Evolutionary conservation across 2,888 invertebrate species (phyloP), one percentile per base, ranked within the genome.

Genomic region (Nesidiocoris tenuis): DNA sequence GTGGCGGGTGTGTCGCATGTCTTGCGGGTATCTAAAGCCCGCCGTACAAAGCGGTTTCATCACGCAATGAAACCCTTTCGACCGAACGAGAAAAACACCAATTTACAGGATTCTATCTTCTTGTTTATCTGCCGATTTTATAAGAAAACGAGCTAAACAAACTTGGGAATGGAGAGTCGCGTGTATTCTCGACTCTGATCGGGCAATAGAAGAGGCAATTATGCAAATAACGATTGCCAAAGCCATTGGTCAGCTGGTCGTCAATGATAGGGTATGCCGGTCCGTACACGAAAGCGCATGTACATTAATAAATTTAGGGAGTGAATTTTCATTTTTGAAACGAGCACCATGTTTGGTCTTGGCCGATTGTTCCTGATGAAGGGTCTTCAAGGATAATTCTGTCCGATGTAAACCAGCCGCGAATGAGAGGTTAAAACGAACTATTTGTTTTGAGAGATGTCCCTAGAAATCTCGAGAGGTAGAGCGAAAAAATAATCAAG

Each of bases 171-270:
- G 25, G 25, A 17, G 25, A 25, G 39, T 65, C 65, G 65, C 65
- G 24, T 25, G 65, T 65, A 65, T 65, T 19, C 65, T 19, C n/a
- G 39, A 9, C 12, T 65, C 18, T 5, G 12, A 39, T 39, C 39
- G 19, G 65, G 39, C 65, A 65, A 65, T 65, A 65, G 39, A 65
- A 65, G 65, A 16, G 65, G 65, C 65, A 65, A 65, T 65, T 65
- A 65, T 65, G 65, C 65, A 39, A 39, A 39, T 39, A 39, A 39
- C 39, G 3, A 39, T 39, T 12, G 39, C 39, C 39, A 7, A n/a
- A 7, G 39, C 12, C 39, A 39, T 39, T 39, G 39, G 39, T 39
- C 39, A 39, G 39, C 39, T 7, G 12, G 39, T 7, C 5, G 39
- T 39, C 3, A 7, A 3, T 39, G 5, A 39, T 39, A 12, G 12